Evolutionary conservation across 2,888 invertebrate species (phyloP).

Genomic region (Falcaria lacertinaria): DNA sequence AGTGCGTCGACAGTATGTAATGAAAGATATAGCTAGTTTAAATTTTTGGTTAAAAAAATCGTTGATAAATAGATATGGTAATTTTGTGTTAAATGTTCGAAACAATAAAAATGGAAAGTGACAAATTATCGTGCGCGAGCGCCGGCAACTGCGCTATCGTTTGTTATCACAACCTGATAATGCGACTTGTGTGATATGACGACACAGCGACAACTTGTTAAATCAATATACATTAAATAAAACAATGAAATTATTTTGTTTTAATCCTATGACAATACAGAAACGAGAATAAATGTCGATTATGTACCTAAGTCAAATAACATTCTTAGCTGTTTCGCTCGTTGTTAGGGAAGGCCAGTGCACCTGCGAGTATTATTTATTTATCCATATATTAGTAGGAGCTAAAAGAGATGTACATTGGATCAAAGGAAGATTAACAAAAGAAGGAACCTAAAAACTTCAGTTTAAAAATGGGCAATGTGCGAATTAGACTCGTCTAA

Average conservation of each 20-base stretch:
- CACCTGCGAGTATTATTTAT: too few species aligned
- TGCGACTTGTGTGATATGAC: conserved; percentile 44
- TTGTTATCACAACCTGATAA: conserved; percentile 59
- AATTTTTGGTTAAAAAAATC: not conserved
- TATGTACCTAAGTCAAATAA: too few species aligned
- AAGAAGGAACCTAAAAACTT: too few species aligned
- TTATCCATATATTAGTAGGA: too few species aligned
- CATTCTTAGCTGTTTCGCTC: too few species aligned
- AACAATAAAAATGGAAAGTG: conserved; percentile 47
- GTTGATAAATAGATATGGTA: conserved; percentile 6
- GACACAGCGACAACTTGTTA: conserved; percentile 36
- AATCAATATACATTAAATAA: conserved; percentile 22
- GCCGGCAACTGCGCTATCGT: conserved; percentile 62
- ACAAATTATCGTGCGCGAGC: conserved; percentile 53
- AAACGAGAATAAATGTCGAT: not conserved
- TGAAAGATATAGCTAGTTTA: not conserved
- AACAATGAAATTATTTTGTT: conserved; percentile 5
- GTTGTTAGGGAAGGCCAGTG: too few species aligned
- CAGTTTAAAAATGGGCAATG: too few species aligned
- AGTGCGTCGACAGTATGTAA: too few species aligned
- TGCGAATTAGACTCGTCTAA: too few species aligned
- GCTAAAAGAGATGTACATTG: too few species aligned
- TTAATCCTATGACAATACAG: not conserved
- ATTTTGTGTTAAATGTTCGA: conserved; percentile 8
- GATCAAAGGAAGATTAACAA: too few species aligned